These are phyloP conservation scores for Dryoscopus gambensis DNA, from an alignment of 2,113 vertebrate species.

Conservation along the genomic window DNA sequence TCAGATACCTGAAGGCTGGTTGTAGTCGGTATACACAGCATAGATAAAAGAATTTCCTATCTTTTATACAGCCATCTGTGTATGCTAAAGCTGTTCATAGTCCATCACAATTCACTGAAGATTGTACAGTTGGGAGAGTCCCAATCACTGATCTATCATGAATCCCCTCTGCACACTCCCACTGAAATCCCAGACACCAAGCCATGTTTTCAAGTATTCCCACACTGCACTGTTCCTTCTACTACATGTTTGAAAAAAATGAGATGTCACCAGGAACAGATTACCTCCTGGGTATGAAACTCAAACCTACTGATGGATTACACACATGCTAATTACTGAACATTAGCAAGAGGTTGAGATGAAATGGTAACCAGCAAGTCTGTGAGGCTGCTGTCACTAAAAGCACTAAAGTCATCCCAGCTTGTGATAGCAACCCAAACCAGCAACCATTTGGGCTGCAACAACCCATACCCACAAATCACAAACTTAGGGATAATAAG, in stretches of 20 bases:
- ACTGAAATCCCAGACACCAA: background rate
- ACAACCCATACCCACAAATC: background rate
- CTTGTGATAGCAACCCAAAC: background rate
- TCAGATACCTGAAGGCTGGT: background rate
- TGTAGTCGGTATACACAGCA: background rate
- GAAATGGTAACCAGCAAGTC: background rate
- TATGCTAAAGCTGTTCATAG: background rate
- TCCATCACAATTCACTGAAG: background rate
- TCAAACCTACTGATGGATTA: background rate
- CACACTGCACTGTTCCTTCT: background rate
- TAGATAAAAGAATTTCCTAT: background rate
- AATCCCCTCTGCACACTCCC: background rate
- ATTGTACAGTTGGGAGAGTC: fast-evolving
- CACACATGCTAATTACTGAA: background rate
- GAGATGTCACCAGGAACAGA: background rate
- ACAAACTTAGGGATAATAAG: background rate
- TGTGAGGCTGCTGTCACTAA: background rate
- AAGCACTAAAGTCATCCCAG: background rate
- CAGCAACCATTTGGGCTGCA: background rate
- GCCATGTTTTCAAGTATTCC: background rate
- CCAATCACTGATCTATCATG: background rate
- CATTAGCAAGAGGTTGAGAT: background rate
- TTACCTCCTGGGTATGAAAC: background rate
- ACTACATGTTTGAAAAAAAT: background rate
- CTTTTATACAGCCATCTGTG: background rate